Evolutionary conservation across 2,113 vertebrate species (phyloP), one percentile per base, ranked within the genome.

Genomic region (Anser brachyrhynchus): DNA sequence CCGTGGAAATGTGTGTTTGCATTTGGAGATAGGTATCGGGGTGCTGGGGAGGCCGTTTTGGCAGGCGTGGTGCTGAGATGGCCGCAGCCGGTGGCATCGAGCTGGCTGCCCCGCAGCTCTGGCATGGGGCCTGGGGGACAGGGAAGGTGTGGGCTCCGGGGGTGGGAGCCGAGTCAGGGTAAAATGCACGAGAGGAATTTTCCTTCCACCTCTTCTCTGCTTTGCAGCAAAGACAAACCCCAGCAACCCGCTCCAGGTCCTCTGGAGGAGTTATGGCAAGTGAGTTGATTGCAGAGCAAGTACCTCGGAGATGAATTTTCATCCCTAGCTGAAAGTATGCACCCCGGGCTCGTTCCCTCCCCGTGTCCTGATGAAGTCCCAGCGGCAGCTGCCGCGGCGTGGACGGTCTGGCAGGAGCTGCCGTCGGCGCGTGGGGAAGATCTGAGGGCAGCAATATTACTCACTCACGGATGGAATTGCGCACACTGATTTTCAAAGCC

Each of bases 401-500:
- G 29, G 61, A 23, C 19, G 1, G 65, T 20, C 71, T 17, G 43
- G 71, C 59, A 64, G 72, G 85, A 87, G 64, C 86, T 72, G 58
- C 33, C 14, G 70, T 20, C 37, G 16, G 13, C 52, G 46, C 66
- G 35, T 4, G 5, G 72, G 79, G 85, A 92, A 70, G 88, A 55
- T 82, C 64, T 19, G 6, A 57, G 61, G 52, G 57, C 1, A 3
- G 80, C 75, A 55, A 85, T 6, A 3, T 75, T 69, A 67, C 70
- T 61, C 2, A 3, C 62, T 55, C 18, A 16, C 62, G 87, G 87
- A 83, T 85, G 95, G 95, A 85, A 92, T 79, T 94, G 87, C 75
- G 64, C 31, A 85, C 61, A 85, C 72, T 59, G 84, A 73, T 79
- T 82, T 21, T 73, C 82, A 31, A 33, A 41, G 52, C 51, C 90